Conservation (phyloP, 1,140 invertebrate genomes). For the Mercenaria mercenaria region DNA sequence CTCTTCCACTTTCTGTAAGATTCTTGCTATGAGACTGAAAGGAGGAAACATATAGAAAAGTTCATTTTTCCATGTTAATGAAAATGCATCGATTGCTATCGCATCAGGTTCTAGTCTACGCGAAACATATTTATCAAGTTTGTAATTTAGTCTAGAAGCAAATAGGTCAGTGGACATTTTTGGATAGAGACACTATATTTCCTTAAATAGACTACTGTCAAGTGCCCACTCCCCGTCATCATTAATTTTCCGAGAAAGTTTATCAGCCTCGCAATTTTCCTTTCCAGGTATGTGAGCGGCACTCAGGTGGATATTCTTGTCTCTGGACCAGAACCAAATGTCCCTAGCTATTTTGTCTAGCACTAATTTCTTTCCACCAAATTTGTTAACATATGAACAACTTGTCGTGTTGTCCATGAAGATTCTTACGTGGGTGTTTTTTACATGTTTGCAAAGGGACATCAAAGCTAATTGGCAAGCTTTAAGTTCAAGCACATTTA, state of each 20-base stretch:
- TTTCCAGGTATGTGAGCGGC: constrained; percentile 12
- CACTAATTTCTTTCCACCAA: constrained; percentile 27
- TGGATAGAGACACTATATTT: too few species aligned
- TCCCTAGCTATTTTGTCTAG: not conserved
- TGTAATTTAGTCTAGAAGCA: too few species aligned
- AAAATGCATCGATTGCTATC: too few species aligned
- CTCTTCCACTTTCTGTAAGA: too few species aligned
- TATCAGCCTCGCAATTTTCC: not conserved
- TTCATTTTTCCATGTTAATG: too few species aligned
- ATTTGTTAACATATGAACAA: constrained; percentile 49
- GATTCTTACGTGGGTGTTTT: constrained; percentile 2
- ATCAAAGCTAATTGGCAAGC: constrained; percentile 29
- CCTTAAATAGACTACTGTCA: too few species aligned
- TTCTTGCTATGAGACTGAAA: constrained; percentile 51
- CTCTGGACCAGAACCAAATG: not conserved
- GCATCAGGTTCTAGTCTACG: too few species aligned
- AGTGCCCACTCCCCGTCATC: not conserved
- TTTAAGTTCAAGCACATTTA: constrained; percentile 55
- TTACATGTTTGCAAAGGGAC: not conserved
- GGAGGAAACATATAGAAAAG: too few species aligned
- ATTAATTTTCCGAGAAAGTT: not conserved
- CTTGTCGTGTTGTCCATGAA: constrained; percentile 62
- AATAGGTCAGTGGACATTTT: not conserved
- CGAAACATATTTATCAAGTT: too few species aligned
- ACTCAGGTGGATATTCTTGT: not conserved